Evolutionary conservation across 2,113 vertebrate species (phyloP).

Genomic region (Athene cunicularia): DNA sequence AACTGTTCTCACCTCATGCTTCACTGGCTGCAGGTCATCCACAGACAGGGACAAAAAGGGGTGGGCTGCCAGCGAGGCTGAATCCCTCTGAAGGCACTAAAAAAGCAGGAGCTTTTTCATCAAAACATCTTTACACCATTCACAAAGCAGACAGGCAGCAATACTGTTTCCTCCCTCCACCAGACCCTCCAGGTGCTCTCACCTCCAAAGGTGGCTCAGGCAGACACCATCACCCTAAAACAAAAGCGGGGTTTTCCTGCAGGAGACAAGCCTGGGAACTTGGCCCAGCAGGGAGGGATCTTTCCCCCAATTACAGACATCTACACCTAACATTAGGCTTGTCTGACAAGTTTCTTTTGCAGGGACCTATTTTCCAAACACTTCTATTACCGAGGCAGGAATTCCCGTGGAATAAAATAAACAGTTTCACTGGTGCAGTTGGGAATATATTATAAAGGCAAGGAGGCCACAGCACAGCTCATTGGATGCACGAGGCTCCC

Average conservation of each 20-base stretch:
- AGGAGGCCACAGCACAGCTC: not conserved
- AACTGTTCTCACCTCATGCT: accelerated
- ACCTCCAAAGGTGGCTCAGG: not conserved
- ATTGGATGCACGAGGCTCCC: not conserved
- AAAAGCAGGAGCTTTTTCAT: not conserved
- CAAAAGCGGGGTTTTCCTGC: not conserved
- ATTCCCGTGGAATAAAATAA: not conserved
- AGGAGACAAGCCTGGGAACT: not conserved
- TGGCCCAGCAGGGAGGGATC: not conserved
- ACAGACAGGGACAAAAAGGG: not conserved
- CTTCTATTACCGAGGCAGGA: not conserved
- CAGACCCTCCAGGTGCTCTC: accelerated
- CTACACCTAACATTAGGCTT: not conserved
- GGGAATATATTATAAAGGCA: not conserved
- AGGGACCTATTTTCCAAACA: not conserved
- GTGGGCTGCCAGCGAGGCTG: accelerated
- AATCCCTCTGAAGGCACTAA: not conserved
- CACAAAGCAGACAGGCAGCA: not conserved
- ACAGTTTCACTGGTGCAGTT: not conserved
- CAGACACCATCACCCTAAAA: not conserved
- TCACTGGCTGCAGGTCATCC: not conserved
- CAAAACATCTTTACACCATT: not conserved
- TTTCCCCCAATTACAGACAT: not conserved
- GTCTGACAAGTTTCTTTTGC: not conserved
- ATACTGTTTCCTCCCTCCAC: not conserved